Conservation (phyloP, 2,113 vertebrate genomes). For the Numenius arquata region DNA sequence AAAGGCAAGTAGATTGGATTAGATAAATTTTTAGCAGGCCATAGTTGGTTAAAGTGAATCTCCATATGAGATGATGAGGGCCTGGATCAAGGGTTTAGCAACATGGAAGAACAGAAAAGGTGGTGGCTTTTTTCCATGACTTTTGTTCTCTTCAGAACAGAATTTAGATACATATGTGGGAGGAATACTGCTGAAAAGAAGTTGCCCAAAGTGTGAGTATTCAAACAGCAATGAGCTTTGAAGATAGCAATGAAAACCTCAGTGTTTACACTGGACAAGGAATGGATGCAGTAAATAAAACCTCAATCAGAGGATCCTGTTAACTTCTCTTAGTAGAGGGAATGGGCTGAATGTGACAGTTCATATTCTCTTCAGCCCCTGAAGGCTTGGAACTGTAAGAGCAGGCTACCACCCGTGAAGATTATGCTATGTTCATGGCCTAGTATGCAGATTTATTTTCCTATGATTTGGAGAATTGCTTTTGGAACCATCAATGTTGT, state of each 20-base stretch:
- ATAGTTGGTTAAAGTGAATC: background rate
- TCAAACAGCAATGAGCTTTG: background rate
- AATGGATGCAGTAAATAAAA: background rate
- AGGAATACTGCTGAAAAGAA: background rate
- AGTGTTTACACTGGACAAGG: background rate
- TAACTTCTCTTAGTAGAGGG: background rate
- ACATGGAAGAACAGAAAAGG: background rate
- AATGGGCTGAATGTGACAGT: background rate
- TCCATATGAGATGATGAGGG: background rate
- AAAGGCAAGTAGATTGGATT: background rate
- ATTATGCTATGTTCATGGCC: background rate
- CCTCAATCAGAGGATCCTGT: background rate
- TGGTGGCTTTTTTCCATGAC: background rate
- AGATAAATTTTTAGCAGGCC: background rate
- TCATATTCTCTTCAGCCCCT: background rate
- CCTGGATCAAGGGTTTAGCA: background rate
- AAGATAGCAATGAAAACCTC: background rate
- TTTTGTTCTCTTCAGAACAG: background rate
- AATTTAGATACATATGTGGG: background rate
- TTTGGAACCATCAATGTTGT: background rate
- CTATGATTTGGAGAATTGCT: background rate
- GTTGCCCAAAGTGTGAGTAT: background rate
- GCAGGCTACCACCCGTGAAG: background rate
- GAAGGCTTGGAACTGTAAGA: background rate
- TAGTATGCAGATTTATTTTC: background rate